Base-by-base conservation (phyloP, 2,797 vertebrate genomes). In the Pitangus sulphuratus region DNA sequence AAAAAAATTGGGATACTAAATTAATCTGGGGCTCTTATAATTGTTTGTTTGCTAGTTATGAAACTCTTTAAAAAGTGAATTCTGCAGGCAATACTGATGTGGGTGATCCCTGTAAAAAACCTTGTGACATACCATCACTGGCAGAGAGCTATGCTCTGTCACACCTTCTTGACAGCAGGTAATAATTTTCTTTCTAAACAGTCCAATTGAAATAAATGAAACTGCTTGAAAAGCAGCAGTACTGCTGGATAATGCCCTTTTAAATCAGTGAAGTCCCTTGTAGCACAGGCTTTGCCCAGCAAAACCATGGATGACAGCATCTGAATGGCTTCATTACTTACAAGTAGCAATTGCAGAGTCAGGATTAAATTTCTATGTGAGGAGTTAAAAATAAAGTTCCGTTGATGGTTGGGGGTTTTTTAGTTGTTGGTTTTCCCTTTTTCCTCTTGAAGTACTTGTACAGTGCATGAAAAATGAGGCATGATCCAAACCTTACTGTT, bases 171-270 rank as follows among this genome's bases (percentile, higher is more conserved):
- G 80, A 60, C 80, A 92, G 54, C 39, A 65, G 44, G 80, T 58
- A 86, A 78, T 80, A 77, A 85, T 80, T 87, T 57, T 78, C 42
- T 84, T 10, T 80, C 21, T 91, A 51, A 83, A 53, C 4, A 88
- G 54, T 54, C 19, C 69, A 76, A 22, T 25, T 62, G 83, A 79
- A 94, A 88, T 84, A 91, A 90, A 72, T 45, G 19, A 79, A 64
- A 16, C 48, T 56, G 31, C 42, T 84, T 84, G 80, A 54, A 82
- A 84, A 91, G 5, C 61, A 75, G 42, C 47, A 88, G 40, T 54
- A 6, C 16, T 88, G 39, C 28, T 86, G 61, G 12, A 18, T 35
- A 54, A 40, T 19, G 21, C 12, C 26, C 42, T 88, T 86, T 54
- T 25, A 79, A 82, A 84, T 84, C 77, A 89, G 0, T 68, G 9